These are phyloP conservation scores for Eretmocerus hayati DNA, from an alignment of 2,888 invertebrate genomes.

Conservation along the genomic window DNA sequence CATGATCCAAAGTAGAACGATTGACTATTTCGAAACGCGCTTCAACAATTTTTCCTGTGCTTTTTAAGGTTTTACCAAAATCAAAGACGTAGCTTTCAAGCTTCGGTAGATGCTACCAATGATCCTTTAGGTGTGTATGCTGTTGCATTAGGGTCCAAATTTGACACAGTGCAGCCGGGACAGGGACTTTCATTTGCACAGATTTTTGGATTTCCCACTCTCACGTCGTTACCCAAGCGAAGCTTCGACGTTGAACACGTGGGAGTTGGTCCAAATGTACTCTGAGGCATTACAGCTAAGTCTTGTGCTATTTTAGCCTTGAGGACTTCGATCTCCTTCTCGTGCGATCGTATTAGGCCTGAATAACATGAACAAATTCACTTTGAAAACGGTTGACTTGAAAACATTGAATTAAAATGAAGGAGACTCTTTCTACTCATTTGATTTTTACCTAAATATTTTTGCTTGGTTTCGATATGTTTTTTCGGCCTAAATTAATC, in stretches of 20 bases:
- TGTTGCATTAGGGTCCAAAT: constrained; percentile 84
- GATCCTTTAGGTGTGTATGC: constrained; percentile 81
- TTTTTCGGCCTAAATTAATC: too few species aligned
- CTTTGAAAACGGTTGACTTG: too few species aligned
- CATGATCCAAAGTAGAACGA: background rate
- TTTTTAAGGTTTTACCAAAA: constrained; percentile 23
- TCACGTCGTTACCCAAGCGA: constrained; percentile 48
- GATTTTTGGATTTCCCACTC: constrained; percentile 40
- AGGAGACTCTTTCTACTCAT: too few species aligned
- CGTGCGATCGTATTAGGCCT: constrained; percentile 78
- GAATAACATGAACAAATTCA: constrained; percentile 56
- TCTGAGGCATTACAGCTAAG: constrained; percentile 83
- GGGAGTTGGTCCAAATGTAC: constrained; percentile 55
- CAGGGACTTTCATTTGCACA: constrained; percentile 42
- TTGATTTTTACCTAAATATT: too few species aligned
- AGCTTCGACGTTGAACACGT: constrained; percentile 56
- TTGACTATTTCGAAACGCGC: constrained; percentile 27
- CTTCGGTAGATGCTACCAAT: constrained; percentile 55
- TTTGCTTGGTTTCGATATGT: too few species aligned
- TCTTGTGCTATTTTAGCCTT: constrained; percentile 89
- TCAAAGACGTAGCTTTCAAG: constrained; percentile 39
- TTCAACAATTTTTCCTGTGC: constrained; percentile 27
- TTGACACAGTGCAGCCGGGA: constrained; percentile 48
- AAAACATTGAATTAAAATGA: too few species aligned
- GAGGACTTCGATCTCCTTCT: constrained; percentile 85